Evolutionary conservation across 2,888 invertebrate species (phyloP).

Genomic region (Doris montereyensis): DNA sequence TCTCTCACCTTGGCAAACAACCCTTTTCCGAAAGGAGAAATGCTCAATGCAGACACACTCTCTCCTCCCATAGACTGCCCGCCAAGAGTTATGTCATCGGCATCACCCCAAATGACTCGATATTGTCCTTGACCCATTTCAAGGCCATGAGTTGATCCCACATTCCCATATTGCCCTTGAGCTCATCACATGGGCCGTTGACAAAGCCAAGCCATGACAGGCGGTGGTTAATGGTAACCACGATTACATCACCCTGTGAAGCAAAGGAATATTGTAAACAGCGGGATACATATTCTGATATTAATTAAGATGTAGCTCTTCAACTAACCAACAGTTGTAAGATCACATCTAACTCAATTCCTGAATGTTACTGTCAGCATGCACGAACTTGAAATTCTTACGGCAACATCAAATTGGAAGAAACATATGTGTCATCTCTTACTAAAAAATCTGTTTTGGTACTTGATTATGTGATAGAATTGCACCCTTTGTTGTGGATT

Average conservation of each 20-base stretch:
- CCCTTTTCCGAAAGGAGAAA: slow-evolving; percentile 17
- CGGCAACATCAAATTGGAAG: no score
- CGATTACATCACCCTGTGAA: slow-evolving; percentile 28
- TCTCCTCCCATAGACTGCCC: slow-evolving; percentile 38
- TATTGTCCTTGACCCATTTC: slow-evolving; percentile 35
- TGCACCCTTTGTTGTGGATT: no score
- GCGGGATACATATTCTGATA: no score
- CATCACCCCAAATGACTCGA: slow-evolving; percentile 29
- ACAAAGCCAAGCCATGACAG: slow-evolving; percentile 35
- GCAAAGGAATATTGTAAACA: no score
- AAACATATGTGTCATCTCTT: no score
- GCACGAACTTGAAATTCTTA: no score
- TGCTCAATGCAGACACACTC: slow-evolving; percentile 32
- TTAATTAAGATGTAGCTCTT: no score
- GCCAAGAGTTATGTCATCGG: slow-evolving; percentile 34
- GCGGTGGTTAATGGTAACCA: slow-evolving; percentile 28
- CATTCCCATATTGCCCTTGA: slow-evolving; percentile 27
- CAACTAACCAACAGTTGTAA: no score
- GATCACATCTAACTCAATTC: no score
- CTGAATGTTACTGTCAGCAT: no score
- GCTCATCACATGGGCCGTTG: slow-evolving; percentile 27
- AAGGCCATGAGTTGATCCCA: slow-evolving; percentile 38
- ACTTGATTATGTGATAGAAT: no score
- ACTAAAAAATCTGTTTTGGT: no score
- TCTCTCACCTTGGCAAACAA: slow-evolving; percentile 31